Evolutionary conservation across 2,888 invertebrate species (phyloP).

Genomic region (Sesia bembeciformis): DNA sequence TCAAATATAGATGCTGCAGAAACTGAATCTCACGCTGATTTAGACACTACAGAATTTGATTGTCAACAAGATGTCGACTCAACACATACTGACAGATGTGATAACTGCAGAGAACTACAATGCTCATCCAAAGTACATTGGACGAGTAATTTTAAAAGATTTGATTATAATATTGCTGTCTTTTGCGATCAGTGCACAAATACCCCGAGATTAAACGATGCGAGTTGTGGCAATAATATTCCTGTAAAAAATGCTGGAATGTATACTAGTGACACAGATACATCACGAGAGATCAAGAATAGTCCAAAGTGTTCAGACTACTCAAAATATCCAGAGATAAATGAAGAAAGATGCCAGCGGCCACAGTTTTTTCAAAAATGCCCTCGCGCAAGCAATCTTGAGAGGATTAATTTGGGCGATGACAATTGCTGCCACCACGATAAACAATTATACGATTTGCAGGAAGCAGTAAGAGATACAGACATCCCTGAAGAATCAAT

Average conservation of each 20-base stretch:
- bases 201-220: not conserved
- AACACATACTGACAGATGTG: not conserved
- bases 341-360: not conserved
- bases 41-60: too few species aligned
- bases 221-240: not conserved
- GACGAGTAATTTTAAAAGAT: not conserved
- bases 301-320: not conserved
- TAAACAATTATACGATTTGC: constrained; percentile 1
- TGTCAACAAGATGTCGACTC: too few species aligned
- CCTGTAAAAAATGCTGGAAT: not conserved
- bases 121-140: not conserved
- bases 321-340: not conserved
- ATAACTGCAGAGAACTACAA: not conserved
- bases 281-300: not conserved
- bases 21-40: too few species aligned
- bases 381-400: too few species aligned
- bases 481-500: constrained; percentile 8
- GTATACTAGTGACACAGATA: too few species aligned
- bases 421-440: not conserved
- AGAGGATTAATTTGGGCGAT: too few species aligned
- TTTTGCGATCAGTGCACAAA: not conserved
- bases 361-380: not conserved
- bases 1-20: too few species aligned
- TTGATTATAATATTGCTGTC: not conserved
- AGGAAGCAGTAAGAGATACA: constrained; percentile 18